Evolutionary conservation across 2,113 vertebrate species (phyloP).

Genomic region (Pangasianodon gigas): DNA sequence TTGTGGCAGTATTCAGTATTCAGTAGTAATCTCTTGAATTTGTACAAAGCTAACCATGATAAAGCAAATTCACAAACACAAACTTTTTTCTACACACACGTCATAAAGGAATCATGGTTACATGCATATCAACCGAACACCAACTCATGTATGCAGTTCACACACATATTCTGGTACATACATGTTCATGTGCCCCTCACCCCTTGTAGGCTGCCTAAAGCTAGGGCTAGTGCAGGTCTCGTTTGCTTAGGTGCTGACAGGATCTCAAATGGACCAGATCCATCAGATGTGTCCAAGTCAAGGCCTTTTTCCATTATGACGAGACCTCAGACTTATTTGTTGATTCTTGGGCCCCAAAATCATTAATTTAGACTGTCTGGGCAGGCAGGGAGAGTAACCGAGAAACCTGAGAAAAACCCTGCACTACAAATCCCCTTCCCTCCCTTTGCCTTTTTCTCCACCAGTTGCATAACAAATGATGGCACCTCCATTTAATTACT

Average conservation of each 20-base stretch:
- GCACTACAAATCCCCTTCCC: background rate
- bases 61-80: background rate
- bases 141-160: constrained; percentile 48
- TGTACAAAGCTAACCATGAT: background rate
- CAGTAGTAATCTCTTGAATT: background rate
- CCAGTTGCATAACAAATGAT: constrained; percentile 75
- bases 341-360: constrained; percentile 71
- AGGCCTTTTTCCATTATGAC: constrained; percentile 65
- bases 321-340: constrained; percentile 69
- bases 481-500: constrained; percentile 70
- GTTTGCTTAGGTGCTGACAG: constrained; percentile 72
- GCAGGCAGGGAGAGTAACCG: constrained; percentile 50
- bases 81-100: background rate
- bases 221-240: constrained; percentile 64
- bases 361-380: constrained; percentile 74
- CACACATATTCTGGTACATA: constrained; percentile 44
- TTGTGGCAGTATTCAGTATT: background rate
- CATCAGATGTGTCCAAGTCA: constrained; percentile 53
- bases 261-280: constrained; percentile 70
- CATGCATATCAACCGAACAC: constrained; percentile 44
- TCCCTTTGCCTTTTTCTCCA: constrained; percentile 40
- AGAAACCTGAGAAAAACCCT: constrained; percentile 66
- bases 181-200: constrained; percentile 55
- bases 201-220: constrained; percentile 57
- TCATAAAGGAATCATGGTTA: background rate